A percentile compares a stretch with the other conserved stretches of the same genome.
phyloP scores from a whole-genome alignment of 2,888 invertebrate genomes.

The Tenthredo distinguenda region DNA sequence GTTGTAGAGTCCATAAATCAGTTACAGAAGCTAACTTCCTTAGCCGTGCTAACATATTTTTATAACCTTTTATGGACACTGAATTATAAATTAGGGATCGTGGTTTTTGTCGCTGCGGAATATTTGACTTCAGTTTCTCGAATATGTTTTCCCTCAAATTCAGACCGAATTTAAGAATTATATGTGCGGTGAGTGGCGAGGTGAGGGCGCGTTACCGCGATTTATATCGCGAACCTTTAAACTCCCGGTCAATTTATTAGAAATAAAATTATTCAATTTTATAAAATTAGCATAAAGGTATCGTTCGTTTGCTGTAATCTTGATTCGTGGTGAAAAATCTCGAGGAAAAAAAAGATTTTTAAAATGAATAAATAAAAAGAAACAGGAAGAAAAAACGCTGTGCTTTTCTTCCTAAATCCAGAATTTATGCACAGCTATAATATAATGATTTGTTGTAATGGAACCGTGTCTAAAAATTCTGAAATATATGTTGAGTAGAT shows the following conservation, averaged over 20 bases:
- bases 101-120: neutral
- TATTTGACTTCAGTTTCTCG: neutral
- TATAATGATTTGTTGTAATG: neutral
- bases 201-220: too few species aligned
- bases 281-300: neutral
- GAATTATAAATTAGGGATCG: neutral
- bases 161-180: neutral
- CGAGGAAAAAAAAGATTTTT: neutral
- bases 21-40: neutral
- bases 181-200: neutral
- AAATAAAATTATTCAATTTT: neutral
- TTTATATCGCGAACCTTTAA: neutral
- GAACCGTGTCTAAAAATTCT: neutral
- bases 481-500: neutral
- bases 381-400: neutral
- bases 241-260: neutral
- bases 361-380: too few species aligned
- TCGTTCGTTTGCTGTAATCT: neutral
- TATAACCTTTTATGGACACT: neutral
- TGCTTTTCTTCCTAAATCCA: neutral
- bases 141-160: neutral
- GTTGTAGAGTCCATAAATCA: slow-evolving; percentile 5
- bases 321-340: neutral
- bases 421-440: neutral
- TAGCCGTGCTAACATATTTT: neutral